Base-by-base conservation (phyloP, 23 tunicate species). In the Ascidia mentula region DNA sequence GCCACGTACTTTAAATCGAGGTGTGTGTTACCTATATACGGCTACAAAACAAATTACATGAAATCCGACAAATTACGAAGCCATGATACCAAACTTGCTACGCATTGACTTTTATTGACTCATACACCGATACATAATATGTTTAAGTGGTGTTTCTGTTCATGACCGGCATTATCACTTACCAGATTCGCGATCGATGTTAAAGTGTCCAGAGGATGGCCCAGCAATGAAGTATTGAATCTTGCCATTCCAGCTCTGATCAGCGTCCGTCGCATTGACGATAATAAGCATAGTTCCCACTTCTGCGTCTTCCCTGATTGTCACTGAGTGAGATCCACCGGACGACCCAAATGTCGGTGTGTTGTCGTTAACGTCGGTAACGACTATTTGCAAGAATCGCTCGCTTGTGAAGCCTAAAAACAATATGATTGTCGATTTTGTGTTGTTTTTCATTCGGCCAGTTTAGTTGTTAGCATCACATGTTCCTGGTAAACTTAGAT, bases 331-430 rank as follows among this genome's bases (percentile, higher is more conserved):
- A 0, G 40, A 61, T 26, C 31, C 37, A n/a, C 72, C 38, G 2
- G 46, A n/a, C 32, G 46, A 72, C n/a, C n/a, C n/a, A 74, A 92
- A 92, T 15, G 6, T 34, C 2, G 97, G 97, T 33, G 74, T 12
- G 65, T 92, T 78, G 76, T 92, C 87, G 75, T 92, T 92, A 8
- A 35, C 61, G 42, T 91, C 90, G 5, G 69, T 38, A 3, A 88
- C 53, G 9, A 45, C 53, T n/a, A 88, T 71, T 6, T 0, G 36
- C 39, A 88, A 5, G 37, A 26, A 20, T 59, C 38, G 46, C 65
- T 53, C 12, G 24, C 7, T 53, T 28, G 24, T 9, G 4, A 28
- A 53, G 65, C 65, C 65, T 53, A 28, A 3, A 53, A 53, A 12
- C 15, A 42, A 15, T 42, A 42, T 15, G 53, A 9, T 42, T 42